Evolutionary conservation across 2,888 invertebrate genomes (phyloP), one percentile per base, ranked within the genome.

Genomic region (Sacculina carcini): DNA sequence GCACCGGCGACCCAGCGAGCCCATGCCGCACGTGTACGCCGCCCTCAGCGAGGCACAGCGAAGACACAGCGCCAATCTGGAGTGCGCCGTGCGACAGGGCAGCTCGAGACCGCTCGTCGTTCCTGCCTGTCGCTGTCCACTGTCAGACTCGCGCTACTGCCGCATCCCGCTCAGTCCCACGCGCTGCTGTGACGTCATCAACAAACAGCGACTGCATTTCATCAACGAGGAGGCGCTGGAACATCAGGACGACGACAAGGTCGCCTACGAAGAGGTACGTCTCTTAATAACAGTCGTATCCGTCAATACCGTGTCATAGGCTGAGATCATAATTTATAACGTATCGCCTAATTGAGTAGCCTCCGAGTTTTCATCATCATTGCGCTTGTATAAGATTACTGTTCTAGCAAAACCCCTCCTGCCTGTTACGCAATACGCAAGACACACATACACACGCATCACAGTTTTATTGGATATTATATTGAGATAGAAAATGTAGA

Each of bases 11-110:
- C 54, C 54, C n/a, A 54, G 52, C 47, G 47, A 52, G 26, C 54
- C 54, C 10, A 51, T 47, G 50, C 51, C 48, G 26, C 52, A 54
- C 48, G 53, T 55, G 28, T 53, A 54, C 36, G 55, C 53, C 38
- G 53, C 48, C 16, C 50, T 50, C 6, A 52, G 53, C 29, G 52
- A 50, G 16, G 53, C 50, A 16, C 31, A 12, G 53, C 52, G 51
- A 14, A 34, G 53, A 16, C 39, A 24, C 28, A 42, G 51, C 28
- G 28, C 51, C 42, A 42, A 42, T 16, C 42, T 42, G 16, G 42
- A 42, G 40, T 50, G 42, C 36, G 29, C 29, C n/a, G 12, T 28
- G 50, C 49, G 26, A 26, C 54, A 53, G 57, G 19, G 51, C 57
- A 28, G 52, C 40, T 44, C 42, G 57, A 28, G 56, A 56, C 40